phyloP scores from a whole-genome alignment of 2,888 invertebrate genomes.

The Apodemia hepburni region DNA sequence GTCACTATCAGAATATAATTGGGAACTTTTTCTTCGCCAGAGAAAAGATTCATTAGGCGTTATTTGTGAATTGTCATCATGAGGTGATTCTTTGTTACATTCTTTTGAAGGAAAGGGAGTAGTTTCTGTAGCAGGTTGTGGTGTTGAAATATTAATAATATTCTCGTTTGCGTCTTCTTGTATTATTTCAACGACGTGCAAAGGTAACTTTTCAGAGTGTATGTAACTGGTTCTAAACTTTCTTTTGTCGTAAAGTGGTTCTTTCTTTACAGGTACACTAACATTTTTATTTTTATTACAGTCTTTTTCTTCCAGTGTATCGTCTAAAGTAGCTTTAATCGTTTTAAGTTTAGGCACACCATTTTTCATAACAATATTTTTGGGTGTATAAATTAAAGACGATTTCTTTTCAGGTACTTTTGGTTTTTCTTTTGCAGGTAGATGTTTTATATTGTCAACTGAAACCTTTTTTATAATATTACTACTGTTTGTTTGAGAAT shows the following conservation, averaged over 20 bases:
- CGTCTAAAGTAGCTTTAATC: conserved; percentile 50
- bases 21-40: conserved; percentile 77
- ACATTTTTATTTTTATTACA: conserved; percentile 31
- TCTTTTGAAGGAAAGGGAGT: conserved; percentile 29
- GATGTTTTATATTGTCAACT: neutral
- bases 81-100: conserved; percentile 35
- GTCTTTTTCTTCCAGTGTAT: conserved; percentile 40
- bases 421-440: conserved; percentile 70
- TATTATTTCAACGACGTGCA: conserved; percentile 69
- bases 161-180: conserved; percentile 63
- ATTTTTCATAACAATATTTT: conserved; percentile 74
- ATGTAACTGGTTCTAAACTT: conserved; percentile 72
- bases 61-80: conserved; percentile 54
- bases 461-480: conserved; percentile 40
- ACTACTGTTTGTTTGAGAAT: conserved; percentile 57
- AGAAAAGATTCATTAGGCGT: conserved; percentile 84
- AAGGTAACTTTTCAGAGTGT: conserved; percentile 64
- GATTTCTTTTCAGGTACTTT: conserved; percentile 82
- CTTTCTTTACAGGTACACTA: conserved; percentile 49
- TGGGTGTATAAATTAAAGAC: conserved; percentile 66
- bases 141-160: conserved; percentile 28
- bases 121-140: conserved; percentile 26
- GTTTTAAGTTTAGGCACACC: conserved; percentile 74
- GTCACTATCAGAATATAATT: conserved; percentile 62
- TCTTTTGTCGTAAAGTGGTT: conserved; percentile 62